These are phyloP conservation scores for Brachyopa scutellaris DNA, from an alignment of 2,888 invertebrate species.

Conservation along the genomic window DNA sequence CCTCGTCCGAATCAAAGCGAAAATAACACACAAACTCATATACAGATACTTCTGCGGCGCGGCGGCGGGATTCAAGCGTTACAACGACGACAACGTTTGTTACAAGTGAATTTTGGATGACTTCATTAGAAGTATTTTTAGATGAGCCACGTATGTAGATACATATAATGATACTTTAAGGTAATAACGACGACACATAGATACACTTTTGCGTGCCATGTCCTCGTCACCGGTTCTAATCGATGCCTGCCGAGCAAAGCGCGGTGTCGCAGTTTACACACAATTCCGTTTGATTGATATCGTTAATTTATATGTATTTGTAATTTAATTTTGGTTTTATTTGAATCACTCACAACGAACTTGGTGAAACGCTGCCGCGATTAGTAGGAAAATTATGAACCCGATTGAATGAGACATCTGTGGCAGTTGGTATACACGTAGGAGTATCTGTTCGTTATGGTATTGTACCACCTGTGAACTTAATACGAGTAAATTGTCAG, in stretches of 20 bases:
- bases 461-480: conserved; percentile 48
- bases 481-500: neutral
- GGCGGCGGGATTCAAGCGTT: conserved; percentile 22
- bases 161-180: no score
- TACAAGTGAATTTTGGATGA: conserved; percentile 67
- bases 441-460: neutral
- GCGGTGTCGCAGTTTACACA: conserved; percentile 30
- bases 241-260: neutral
- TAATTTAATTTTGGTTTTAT: conserved; percentile 9
- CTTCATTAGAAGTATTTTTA: conserved; percentile 69
- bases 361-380: conserved; percentile 28
- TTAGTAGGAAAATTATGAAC: conserved; percentile 49
- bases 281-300: conserved; percentile 42
- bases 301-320: neutral
- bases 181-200: neutral
- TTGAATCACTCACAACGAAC: conserved; percentile 46
- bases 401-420: conserved; percentile 34
- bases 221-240: conserved; percentile 39
- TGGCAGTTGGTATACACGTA: neutral
- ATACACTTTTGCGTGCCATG: conserved; percentile 42
- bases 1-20: conserved; percentile 65
- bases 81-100: conserved; percentile 41
- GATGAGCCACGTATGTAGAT: conserved; percentile 47
- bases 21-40: conserved; percentile 14
- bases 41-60: conserved; percentile 16